Evolutionary conservation across 2,113 vertebrate genomes (phyloP).

Genomic region (Bujurquina vittata): DNA sequence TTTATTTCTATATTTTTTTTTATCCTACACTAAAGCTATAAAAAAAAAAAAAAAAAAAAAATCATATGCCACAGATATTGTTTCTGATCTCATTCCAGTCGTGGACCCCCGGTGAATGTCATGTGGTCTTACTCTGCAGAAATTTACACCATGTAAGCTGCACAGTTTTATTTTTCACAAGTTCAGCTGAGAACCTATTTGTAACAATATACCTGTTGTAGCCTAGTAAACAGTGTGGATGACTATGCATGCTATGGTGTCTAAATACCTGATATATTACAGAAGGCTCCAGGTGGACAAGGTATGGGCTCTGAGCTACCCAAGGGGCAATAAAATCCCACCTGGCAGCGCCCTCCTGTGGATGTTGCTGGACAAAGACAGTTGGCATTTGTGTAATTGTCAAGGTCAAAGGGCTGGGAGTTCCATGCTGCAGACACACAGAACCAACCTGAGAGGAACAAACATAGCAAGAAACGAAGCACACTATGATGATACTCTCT

Average conservation of each 20-base stretch:
- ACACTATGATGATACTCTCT: not conserved
- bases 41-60: not conserved
- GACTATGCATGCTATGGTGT: not conserved
- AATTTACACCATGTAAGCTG: no score
- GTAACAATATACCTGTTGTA: not conserved
- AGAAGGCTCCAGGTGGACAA: conserved; percentile 87
- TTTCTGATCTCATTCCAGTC: no score
- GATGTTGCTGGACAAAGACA: conserved; percentile 93
- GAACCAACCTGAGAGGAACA: conserved; percentile 88
- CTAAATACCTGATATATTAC: conserved; percentile 84
- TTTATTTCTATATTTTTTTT: no score
- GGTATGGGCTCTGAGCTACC: conserved; percentile 86
- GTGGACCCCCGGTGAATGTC: no score
- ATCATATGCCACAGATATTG: not conserved
- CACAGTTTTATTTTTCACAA: not conserved
- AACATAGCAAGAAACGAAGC: not conserved
- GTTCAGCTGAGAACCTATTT: not conserved
- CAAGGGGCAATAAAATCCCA: conserved; percentile 87
- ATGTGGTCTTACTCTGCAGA: no score
- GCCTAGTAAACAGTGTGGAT: not conserved
- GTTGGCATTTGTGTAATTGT: conserved; percentile 93
- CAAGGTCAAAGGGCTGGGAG: conserved; percentile 90
- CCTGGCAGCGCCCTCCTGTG: conserved; percentile 88
- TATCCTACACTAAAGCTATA: not conserved
- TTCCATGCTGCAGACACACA: conserved; percentile 93